Conservation (phyloP, 1,140 invertebrate genomes). For the Caenorhabditis latens region DNA sequence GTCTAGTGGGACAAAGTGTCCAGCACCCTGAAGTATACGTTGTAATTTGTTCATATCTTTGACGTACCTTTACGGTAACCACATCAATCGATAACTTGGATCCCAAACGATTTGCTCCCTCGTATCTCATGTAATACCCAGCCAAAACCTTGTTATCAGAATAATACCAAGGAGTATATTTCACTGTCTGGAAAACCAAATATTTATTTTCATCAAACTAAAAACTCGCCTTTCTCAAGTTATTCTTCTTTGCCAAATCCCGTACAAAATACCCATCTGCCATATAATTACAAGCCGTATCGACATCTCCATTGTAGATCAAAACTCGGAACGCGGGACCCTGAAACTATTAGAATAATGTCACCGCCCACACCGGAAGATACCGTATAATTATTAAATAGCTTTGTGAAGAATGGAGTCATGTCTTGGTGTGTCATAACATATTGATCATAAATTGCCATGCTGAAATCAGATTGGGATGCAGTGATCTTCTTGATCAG, state of each 20-base stretch:
- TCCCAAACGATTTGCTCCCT: background rate
- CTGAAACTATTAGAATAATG: background rate
- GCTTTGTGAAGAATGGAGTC: constrained; percentile 32
- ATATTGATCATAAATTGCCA: constrained; percentile 47
- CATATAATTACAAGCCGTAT: constrained; percentile 81
- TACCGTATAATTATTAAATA: constrained; percentile 38
- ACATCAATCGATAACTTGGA: background rate
- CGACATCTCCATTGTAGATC: constrained; percentile 81
- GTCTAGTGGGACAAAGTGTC: constrained; percentile 81
- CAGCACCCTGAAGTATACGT: constrained; percentile 77
- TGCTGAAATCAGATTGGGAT: background rate
- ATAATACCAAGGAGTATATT: constrained; percentile 20
- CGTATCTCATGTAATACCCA: constrained; percentile 14
- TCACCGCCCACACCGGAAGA: background rate
- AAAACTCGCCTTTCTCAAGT: background rate
- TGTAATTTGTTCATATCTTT: background rate
- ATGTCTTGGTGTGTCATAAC: constrained; percentile 43
- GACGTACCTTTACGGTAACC: background rate
- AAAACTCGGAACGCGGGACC: constrained; percentile 68
- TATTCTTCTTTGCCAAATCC: constrained; percentile 54
- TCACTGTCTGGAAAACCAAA: constrained; percentile 9
- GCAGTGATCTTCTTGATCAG: background rate
- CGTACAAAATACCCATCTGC: constrained; percentile 80
- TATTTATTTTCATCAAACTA: background rate
- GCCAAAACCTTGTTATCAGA: constrained; percentile 1